Conservation (phyloP, 1,140 invertebrate species). For the Scaptomyza graminum region DNA sequence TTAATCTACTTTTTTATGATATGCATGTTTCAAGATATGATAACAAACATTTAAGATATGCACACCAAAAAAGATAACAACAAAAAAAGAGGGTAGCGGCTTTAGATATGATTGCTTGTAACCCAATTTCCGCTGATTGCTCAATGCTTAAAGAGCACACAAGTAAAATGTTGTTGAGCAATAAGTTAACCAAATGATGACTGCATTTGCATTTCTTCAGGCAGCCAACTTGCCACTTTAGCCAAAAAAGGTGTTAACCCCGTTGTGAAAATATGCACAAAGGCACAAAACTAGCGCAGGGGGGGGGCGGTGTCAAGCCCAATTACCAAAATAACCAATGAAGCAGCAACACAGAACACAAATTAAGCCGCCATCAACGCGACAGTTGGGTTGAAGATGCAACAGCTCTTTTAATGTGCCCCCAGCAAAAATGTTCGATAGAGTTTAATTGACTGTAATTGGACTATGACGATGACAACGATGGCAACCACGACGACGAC, state of each 20-base stretch:
- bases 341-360: background rate
- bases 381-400: slow-evolving; percentile 31
- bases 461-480: slow-evolving; percentile 53
- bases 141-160: slow-evolving; percentile 9
- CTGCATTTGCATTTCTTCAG: background rate
- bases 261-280: background rate
- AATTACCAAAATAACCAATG: background rate
- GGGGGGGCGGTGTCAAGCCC: too few species aligned
- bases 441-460: slow-evolving; percentile 75
- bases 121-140: slow-evolving; percentile 66
- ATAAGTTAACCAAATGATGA: slow-evolving; percentile 15
- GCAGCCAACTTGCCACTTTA: background rate
- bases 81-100: slow-evolving; percentile 12
- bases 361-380: slow-evolving; percentile 10
- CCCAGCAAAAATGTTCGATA: slow-evolving; percentile 52
- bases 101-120: slow-evolving; percentile 18
- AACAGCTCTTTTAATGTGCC: slow-evolving; percentile 16
- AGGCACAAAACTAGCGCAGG: slow-evolving; percentile 33
- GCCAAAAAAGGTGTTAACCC: slow-evolving; percentile 58
- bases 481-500: too few species aligned
- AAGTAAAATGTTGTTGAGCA: slow-evolving; percentile 24
- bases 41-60: slow-evolving; percentile 52
- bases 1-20: slow-evolving; percentile 10
- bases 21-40: slow-evolving; percentile 53
- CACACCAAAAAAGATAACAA: slow-evolving; percentile 50